Evolutionary conservation across 2,888 invertebrate genomes (phyloP), one percentile per base, ranked within the genome.

Genomic region (Ceratothoa steindachneri): DNA sequence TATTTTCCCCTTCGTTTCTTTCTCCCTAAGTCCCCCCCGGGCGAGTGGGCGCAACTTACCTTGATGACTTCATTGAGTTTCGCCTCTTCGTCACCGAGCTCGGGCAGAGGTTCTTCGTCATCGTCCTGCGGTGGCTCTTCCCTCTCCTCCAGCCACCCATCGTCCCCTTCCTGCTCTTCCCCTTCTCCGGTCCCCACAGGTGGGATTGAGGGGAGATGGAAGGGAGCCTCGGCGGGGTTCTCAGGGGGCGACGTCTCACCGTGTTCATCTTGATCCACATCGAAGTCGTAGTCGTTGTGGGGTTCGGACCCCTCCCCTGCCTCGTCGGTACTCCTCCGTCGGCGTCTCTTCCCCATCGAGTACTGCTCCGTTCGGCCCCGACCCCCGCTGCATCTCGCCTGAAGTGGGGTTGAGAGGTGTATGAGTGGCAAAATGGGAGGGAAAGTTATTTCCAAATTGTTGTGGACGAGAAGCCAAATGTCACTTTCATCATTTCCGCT

Each of bases 321-420:
- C 1, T 53, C 30, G 29, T 53, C 22, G 7, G 72, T 19, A 19
- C 64, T 30, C 29, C 64, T 30, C n/a, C 80, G 78, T 22, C 80
- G 76, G 27, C 77, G 71, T 41, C 75, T 75, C n/a, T 81, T 87
- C 0, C 93, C 93, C 82, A 92, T 92, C 0, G 93, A 93, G 0
- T 72, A 71, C 9, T 91, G 91, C 82, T 93, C 93, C 77, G 89
- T 89, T 74, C 93, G 87, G 31, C 93, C 93, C 2, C 90, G 88
- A 41, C 90, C 90, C 30, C 90, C 89, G 29, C 90, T 90, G 82
- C 94, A 94, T 82, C 93, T 93, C 9, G 93, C 93, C 89, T 89
- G 82, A 9, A 80, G 80, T n/a, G 22, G 24, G 4, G 28, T 1
- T 31, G 15, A 19, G 0, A 41, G 1, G n/a, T n/a, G n/a, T n/a